These are phyloP conservation scores for Drosophila santomea DNA, from an alignment of 1,140 invertebrate genomes.

Conservation along the genomic window DNA sequence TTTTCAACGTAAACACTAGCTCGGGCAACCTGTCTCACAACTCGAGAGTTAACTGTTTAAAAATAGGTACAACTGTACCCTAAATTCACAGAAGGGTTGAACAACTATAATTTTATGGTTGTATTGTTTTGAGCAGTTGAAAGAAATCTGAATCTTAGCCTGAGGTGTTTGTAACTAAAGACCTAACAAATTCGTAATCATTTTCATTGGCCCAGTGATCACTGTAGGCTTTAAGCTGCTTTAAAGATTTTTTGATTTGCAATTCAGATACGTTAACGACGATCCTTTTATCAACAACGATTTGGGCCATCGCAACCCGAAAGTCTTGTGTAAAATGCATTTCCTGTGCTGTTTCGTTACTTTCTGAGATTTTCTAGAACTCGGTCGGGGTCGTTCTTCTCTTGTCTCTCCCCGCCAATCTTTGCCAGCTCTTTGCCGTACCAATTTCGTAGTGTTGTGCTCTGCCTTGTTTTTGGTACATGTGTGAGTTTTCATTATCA, in stretches of 20 bases:
- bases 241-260: conserved; percentile 5
- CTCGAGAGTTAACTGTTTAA: background rate
- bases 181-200: background rate
- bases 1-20: background rate
- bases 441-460: conserved; percentile 40
- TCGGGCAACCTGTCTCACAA: background rate
- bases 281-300: conserved; percentile 20
- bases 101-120: background rate
- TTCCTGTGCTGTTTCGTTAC: conserved; percentile 27
- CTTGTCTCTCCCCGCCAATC: conserved; percentile 28
- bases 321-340: conserved; percentile 11
- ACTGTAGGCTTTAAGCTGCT: background rate
- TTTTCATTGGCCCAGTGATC: background rate
- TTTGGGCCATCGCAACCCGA: conserved; percentile 6
- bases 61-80: conserved; percentile 3
- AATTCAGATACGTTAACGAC: conserved; percentile 6
- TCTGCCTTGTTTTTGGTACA: conserved; percentile 17
- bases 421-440: conserved; percentile 33
- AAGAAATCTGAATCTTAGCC: too few relatives aligned
- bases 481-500: conserved; percentile 47
- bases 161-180: too few relatives aligned
- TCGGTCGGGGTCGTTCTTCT: conserved; percentile 36
- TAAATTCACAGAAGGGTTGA: background rate
- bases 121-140: too few relatives aligned
- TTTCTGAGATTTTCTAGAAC: conserved; percentile 34